Percentiles rank a stretch among this genome's conserved stretches.
These are phyloP conservation scores for Prenolepis imparis DNA, from an alignment of 2,888 invertebrate species.

Conservation along the genomic window DNA sequence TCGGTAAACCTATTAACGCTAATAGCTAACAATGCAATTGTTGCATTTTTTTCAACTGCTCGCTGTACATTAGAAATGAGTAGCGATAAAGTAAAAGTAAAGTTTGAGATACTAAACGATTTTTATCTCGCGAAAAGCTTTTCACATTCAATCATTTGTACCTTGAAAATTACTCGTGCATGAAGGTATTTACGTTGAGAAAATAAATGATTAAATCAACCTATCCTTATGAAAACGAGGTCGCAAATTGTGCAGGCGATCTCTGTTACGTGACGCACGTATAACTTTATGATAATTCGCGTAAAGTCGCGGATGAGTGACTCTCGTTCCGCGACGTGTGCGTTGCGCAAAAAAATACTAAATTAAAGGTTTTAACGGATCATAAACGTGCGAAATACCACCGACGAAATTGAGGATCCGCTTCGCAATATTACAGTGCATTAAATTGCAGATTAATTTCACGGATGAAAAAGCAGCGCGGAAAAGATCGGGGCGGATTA, in stretches of 20 bases:
- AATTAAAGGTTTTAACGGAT: constrained; percentile 31
- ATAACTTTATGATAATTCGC: constrained; percentile 4
- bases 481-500: constrained; percentile 39
- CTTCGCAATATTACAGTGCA: constrained; percentile 29
- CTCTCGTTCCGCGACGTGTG: background rate
- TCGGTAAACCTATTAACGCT: constrained; percentile 65
- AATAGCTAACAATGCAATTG: constrained; percentile 37
- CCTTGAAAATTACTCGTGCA: background rate
- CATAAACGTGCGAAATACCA: constrained; percentile 20
- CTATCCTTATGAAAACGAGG: background rate
- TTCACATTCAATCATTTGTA: background rate
- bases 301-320: background rate
- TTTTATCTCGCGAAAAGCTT: background rate
- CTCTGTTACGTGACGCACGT: background rate
- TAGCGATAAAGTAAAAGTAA: constrained; percentile 4
- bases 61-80: background rate
- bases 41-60: constrained; percentile 16
- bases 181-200: background rate
- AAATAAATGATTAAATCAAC: background rate
- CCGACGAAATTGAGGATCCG: constrained; percentile 40
- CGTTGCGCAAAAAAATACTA: constrained; percentile 20
- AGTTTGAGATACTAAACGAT: constrained; percentile 5
- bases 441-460: constrained; percentile 50
- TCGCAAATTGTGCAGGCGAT: background rate
- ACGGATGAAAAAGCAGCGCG: constrained; percentile 40